These are phyloP conservation scores for Ochropacha duplaris DNA, from an alignment of 2,888 invertebrate genomes.

Conservation along the genomic window DNA sequence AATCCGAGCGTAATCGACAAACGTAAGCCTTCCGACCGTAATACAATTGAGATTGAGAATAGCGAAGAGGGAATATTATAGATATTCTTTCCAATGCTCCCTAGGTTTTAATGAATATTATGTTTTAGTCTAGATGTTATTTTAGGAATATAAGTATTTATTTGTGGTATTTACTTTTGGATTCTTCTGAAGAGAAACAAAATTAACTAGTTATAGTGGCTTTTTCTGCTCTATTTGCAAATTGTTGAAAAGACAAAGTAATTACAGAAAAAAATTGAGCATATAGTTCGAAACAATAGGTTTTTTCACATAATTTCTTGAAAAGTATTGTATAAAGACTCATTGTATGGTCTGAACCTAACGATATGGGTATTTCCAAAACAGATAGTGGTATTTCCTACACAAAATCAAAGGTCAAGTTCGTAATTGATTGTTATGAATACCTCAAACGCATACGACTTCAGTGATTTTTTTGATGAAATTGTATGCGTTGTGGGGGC, in stretches of 20 bases:
- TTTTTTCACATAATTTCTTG: too few relatives aligned
- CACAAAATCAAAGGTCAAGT: too few relatives aligned
- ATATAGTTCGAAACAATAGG: neutral
- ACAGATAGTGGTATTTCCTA: too few relatives aligned
- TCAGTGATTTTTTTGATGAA: too few relatives aligned
- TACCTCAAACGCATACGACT: too few relatives aligned
- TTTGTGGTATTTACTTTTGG: too few relatives aligned
- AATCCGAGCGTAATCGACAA: slow-evolving; percentile 67
- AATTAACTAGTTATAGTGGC: neutral
- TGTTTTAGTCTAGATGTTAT: slow-evolving; percentile 10
- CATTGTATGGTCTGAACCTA: too few relatives aligned
- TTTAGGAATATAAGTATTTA: too few relatives aligned
- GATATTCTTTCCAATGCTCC: slow-evolving; percentile 47
- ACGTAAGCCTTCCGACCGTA: slow-evolving; percentile 58
- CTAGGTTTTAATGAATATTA: slow-evolving; percentile 27
- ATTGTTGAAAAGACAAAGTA: neutral
- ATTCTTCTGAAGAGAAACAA: too few relatives aligned
- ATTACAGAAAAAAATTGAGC: neutral
- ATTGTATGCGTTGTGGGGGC: neutral
- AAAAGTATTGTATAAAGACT: too few relatives aligned
- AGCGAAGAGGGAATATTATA: slow-evolving; percentile 50
- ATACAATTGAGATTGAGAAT: slow-evolving; percentile 47
- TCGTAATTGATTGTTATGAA: too few relatives aligned
- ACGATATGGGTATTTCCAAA: too few relatives aligned
- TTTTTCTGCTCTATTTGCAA: neutral